Evolutionary conservation across 2,888 invertebrate species (phyloP).

Genomic region (Craniophora ligustri): DNA sequence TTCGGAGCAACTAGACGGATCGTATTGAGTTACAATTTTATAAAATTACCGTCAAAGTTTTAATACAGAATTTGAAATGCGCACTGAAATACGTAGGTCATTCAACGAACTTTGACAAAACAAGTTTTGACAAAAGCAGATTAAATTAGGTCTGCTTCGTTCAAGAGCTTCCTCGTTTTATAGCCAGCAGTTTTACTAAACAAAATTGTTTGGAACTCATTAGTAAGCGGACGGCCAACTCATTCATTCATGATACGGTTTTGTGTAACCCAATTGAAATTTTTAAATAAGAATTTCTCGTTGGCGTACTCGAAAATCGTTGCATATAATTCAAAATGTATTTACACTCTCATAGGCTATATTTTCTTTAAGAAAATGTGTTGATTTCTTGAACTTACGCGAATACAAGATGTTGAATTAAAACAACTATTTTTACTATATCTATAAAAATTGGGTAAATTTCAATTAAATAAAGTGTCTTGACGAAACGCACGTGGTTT

Average conservation of each 20-base stretch:
- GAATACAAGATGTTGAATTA: too few relatives aligned
- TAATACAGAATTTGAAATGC: conserved; percentile 6
- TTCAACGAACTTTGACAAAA: conserved; percentile 17
- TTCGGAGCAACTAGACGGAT: conserved; percentile 9
- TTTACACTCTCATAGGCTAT: too few relatives aligned
- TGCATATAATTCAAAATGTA: too few relatives aligned
- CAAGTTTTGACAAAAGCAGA: conserved; percentile 12
- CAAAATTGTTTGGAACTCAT: conserved; percentile 19
- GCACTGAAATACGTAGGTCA: conserved; percentile 11
- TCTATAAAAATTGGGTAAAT: too few relatives aligned
- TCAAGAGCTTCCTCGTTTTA: conserved; percentile 2
- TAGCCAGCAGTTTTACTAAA: not conserved
- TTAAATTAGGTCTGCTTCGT: conserved; percentile 5
- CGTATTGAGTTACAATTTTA: conserved; percentile 3
- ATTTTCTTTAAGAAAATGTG: too few relatives aligned
- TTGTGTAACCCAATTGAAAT: not conserved
- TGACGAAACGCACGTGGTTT: too few relatives aligned
- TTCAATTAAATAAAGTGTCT: too few relatives aligned
- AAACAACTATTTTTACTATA: too few relatives aligned
- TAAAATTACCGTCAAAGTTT: not conserved
- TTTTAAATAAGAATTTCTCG: not conserved
- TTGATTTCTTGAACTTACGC: too few relatives aligned
- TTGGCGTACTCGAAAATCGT: too few relatives aligned
- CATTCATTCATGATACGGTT: not conserved
- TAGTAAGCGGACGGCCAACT: not conserved